Evolutionary conservation across 2,797 vertebrate species (phyloP), one percentile per base, ranked within the genome.

Genomic region (Allobates femoralis): DNA sequence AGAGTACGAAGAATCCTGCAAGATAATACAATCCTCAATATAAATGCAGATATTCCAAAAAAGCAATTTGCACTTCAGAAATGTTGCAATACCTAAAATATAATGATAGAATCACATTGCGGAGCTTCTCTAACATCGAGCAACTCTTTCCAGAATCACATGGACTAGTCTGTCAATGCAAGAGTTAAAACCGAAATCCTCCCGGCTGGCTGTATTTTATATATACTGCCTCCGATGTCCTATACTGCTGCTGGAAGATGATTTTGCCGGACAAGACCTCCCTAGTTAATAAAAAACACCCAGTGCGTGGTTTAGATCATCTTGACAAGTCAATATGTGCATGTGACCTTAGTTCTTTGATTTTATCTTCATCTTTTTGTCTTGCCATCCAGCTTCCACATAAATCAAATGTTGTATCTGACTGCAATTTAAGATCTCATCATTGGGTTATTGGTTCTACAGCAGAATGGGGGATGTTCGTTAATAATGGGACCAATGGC

Each of bases 51-150:
- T 93, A 94, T 92, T 58, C 81, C 50, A 74, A 74, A 74, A 53
- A 74, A 74, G 86, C 81, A 89, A 90, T 91, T 91, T 90, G 90
- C 92, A 91, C 85, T 88, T 91, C 77, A 85, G 75, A 53, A 2
- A 58, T 64, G 32, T 84, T 88, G 87, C 53, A 5, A 74, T 74
- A n/a, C 50, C 21, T 74, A 23, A 50, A 74, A 74, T 50, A 50
- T 50, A 74, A 74, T 50, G 26, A 16, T 46, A 46, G 71, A 74
- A 50, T 74, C 71, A 74, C 14, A 1, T 74, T 26, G 71, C 16
- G 37, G 23, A 46, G 15, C 28, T 32, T 30, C 51, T 77, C 28
- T 55, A 30, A 30, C 26, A 56, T 5, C 21, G 18, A 41, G n/a
- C 34, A 58, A 37, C 11, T 23, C 34, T 30, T 12, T 23, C 23